Evolutionary conservation across 2,888 invertebrate genomes (phyloP).

Genomic region (Coenonympha glycerion): DNA sequence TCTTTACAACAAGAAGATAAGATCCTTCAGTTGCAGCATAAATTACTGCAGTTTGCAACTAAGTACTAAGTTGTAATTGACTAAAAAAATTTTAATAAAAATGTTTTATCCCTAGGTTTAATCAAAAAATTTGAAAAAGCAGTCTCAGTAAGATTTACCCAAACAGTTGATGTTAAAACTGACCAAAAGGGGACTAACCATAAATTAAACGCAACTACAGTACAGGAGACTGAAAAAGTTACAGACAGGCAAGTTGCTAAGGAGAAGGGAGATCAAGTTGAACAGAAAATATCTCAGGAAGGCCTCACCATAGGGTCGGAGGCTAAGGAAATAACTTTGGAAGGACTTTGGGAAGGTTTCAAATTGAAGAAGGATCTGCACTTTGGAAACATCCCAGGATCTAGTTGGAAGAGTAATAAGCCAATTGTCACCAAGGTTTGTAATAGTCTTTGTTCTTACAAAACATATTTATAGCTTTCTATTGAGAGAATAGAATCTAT

Average conservation of each 20-base stretch:
- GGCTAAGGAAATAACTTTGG: constrained; percentile 53
- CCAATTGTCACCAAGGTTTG: constrained; percentile 59
- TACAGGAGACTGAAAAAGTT: constrained; percentile 35
- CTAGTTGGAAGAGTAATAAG: constrained; percentile 58
- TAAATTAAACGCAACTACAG: constrained; percentile 35
- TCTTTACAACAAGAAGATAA: too few species aligned
- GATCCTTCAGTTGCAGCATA: too few species aligned
- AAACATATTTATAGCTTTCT: too few species aligned
- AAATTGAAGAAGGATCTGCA: constrained; percentile 59
- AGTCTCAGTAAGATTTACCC: constrained; percentile 39
- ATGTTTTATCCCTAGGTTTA: constrained; percentile 40
- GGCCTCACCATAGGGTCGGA: constrained; percentile 46
- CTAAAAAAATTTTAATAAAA: neutral
- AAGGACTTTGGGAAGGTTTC: constrained; percentile 57
- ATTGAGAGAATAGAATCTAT: too few species aligned
- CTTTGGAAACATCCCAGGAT: constrained; percentile 62
- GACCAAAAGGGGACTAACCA: constrained; percentile 29
- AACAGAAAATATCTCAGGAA: constrained; percentile 37
- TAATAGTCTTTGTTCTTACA: neutral
- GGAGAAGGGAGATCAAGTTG: constrained; percentile 28
- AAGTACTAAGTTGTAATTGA: too few species aligned
- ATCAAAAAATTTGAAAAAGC: constrained; percentile 55
- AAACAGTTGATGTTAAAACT: constrained; percentile 29
- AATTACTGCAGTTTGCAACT: too few species aligned
- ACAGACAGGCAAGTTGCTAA: constrained; percentile 17